These are phyloP conservation scores for Lasioglossum marginatum DNA, from an alignment of 2,888 invertebrate genomes.

Conservation along the genomic window DNA sequence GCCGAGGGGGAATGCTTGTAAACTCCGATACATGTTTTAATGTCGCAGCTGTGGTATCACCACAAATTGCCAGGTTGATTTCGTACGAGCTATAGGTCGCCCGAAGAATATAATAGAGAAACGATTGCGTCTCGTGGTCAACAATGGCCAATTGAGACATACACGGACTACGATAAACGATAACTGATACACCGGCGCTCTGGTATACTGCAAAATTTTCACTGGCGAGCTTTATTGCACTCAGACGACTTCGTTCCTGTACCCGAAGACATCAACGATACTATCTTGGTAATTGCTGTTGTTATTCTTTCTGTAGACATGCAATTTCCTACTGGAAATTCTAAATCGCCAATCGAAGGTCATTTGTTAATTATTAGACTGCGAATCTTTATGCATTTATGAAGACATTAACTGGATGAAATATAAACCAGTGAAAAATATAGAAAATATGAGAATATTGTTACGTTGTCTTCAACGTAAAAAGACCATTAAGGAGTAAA, in stretches of 20 bases:
- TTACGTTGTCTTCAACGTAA: too few relatives aligned
- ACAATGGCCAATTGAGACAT: conserved; percentile 45
- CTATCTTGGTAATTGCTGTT: conserved; percentile 59
- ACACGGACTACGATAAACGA: conserved; percentile 24
- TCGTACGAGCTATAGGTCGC: conserved; percentile 12
- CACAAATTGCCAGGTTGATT: conserved; percentile 25
- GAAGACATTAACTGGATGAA: too few relatives aligned
- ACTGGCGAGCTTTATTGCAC: conserved; percentile 31
- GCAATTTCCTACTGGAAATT: neutral
- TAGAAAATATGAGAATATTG: too few relatives aligned
- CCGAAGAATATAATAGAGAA: conserved; percentile 7
- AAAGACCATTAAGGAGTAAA: too few relatives aligned
- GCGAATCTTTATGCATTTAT: too few relatives aligned
- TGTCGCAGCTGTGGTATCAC: conserved; percentile 11
- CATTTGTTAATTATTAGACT: neutral
- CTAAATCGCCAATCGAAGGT: neutral
- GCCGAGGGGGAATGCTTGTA: conserved; percentile 8
- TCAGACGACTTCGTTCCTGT: conserved; percentile 7
- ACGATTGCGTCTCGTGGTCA: conserved; percentile 31
- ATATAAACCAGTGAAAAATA: too few relatives aligned
- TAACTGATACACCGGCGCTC: conserved; percentile 6
- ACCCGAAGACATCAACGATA: conserved; percentile 35
- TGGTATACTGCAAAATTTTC: conserved; percentile 43
- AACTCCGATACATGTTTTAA: conserved; percentile 13
- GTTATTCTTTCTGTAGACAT: neutral